Evolutionary conservation across 2,113 vertebrate genomes (phyloP).

Genomic region (Eulacestoma nigropectus): DNA sequence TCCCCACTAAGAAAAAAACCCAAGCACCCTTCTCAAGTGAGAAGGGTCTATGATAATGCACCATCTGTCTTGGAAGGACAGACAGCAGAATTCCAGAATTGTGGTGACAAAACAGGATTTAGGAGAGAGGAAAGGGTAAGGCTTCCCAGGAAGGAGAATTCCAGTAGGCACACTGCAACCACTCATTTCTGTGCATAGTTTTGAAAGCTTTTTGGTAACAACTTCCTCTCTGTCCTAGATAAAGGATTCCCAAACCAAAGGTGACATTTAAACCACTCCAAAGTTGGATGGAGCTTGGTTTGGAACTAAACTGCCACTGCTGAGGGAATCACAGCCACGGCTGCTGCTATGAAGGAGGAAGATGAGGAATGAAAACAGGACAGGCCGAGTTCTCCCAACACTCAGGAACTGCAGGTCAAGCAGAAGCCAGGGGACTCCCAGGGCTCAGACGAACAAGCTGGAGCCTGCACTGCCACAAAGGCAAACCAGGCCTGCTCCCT

Average conservation of each 20-base stretch:
- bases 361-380: neutral
- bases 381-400: fast-evolving
- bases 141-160: neutral
- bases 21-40: neutral
- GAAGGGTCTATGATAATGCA: neutral
- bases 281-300: neutral
- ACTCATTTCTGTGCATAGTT: neutral
- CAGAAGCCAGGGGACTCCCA: neutral
- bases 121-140: neutral
- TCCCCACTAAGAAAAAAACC: neutral
- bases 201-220: neutral
- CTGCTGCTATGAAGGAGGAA: neutral
- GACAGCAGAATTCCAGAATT: neutral
- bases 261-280: neutral
- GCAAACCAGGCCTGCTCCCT: neutral
- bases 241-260: neutral
- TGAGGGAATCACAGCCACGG: neutral
- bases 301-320: neutral
- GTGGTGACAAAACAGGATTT: neutral
- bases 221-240: neutral
- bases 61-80: neutral
- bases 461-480: neutral
- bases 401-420: neutral
- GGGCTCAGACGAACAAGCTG: neutral
- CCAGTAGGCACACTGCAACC: neutral